Evolutionary conservation across 2,113 vertebrate genomes (phyloP).

Genomic region (Pimephales promelas): DNA sequence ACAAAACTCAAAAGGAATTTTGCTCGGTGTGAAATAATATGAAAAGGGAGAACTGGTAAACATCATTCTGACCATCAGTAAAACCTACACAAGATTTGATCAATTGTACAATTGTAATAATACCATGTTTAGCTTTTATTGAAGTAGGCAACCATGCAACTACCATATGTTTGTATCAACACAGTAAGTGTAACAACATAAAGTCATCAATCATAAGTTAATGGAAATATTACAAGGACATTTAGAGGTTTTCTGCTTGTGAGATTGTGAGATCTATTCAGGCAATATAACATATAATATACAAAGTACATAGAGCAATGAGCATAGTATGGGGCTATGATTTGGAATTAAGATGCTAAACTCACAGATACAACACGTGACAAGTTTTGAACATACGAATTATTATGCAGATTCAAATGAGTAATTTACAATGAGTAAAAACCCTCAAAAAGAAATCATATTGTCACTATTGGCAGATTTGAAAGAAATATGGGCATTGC

Average conservation of each 20-base stretch:
- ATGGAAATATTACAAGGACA: slow-evolving; percentile 1
- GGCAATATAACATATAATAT: too few species aligned
- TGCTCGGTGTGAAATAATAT: neutral
- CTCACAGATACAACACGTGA: neutral
- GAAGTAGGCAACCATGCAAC: neutral
- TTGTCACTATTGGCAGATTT: neutral
- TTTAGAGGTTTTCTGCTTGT: neutral
- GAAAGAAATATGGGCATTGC: neutral
- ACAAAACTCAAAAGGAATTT: neutral
- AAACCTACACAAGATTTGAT: too few species aligned
- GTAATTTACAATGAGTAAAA: neutral
- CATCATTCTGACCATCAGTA: too few species aligned
- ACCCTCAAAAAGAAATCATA: neutral
- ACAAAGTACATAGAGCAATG: neutral
- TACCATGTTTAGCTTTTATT: neutral
- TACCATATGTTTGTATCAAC: neutral
- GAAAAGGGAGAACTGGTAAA: too few species aligned
- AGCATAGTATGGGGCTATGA: too few species aligned
- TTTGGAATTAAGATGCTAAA: neutral
- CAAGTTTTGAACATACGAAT: neutral
- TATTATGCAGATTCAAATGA: neutral
- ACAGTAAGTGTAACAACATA: neutral
- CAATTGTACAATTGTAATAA: neutral
- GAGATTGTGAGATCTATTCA: too few species aligned
- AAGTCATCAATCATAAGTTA: neutral